A percentile compares a stretch with the other conserved stretches of the same genome.
Evolutionary conservation across 2,888 invertebrate genomes (phyloP).

Genomic region (Sarcophaga caerulescens): DNA sequence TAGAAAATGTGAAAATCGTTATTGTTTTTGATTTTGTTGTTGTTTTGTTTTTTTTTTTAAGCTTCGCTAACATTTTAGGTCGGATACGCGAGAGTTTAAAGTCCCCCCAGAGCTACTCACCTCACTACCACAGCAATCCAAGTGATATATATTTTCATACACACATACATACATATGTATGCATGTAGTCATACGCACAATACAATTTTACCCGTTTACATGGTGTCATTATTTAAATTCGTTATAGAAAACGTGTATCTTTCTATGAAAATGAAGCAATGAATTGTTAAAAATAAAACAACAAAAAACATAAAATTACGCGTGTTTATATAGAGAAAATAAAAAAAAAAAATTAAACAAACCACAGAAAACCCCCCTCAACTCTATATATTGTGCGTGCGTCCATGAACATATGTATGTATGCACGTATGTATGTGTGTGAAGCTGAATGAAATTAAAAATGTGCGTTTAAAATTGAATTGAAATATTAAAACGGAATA

Average conservation of each 20-base stretch:
- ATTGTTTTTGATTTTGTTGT: not conserved
- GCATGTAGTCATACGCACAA: not conserved
- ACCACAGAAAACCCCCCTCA: not conserved
- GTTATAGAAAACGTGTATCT: constrained; percentile 24
- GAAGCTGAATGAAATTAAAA: constrained; percentile 9
- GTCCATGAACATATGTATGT: not conserved
- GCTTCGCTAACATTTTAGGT: constrained; percentile 69
- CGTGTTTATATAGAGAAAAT: not conserved
- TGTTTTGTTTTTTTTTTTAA: constrained; percentile 48
- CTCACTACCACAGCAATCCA: not conserved
- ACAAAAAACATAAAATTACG: not conserved
- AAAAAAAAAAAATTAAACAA: constrained; percentile 10
- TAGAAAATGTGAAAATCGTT: constrained; percentile 65
- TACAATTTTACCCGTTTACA: not conserved
- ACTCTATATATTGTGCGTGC: not conserved
- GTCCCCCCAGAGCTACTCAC: no score
- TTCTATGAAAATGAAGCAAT: constrained; percentile 16
- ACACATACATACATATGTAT: not conserved
- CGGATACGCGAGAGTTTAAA: constrained; percentile 58
- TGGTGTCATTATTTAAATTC: not conserved
- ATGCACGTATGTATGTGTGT: constrained; percentile 20
- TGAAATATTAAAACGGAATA: not conserved
- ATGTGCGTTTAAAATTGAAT: constrained; percentile 19
- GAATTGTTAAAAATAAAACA: constrained; percentile 17
- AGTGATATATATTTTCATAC: not conserved